Conservation (phyloP, 1,140 invertebrate genomes). For the Vollenhovia emeryi region DNA sequence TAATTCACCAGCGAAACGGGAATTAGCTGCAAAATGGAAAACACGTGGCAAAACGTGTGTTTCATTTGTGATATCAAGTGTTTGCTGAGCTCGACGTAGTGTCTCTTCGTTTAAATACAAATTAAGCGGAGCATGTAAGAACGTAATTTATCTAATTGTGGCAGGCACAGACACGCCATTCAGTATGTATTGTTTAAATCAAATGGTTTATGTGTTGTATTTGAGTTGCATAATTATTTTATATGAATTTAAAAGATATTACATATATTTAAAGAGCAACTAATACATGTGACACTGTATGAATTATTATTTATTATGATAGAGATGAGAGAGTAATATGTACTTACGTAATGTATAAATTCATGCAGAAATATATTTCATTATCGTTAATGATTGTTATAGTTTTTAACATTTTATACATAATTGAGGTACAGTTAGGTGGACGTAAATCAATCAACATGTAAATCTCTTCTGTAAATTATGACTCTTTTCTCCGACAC, state of each 20-base stretch:
- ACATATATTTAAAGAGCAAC: not conserved
- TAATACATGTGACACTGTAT: not conserved
- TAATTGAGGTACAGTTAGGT: not conserved
- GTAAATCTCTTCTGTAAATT: not conserved
- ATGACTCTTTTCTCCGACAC: not conserved
- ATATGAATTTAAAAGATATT: not conserved
- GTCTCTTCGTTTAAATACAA: not conserved
- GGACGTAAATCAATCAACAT: not conserved
- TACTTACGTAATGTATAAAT: not conserved
- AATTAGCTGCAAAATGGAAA: conserved; percentile 3
- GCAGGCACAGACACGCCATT: not conserved
- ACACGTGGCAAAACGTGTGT: not conserved
- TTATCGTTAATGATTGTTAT: not conserved
- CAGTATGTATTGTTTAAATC: not conserved
- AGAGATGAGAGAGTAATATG: too few relatives aligned
- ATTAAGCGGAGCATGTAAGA: not conserved
- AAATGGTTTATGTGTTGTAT: not conserved
- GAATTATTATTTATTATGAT: too few relatives aligned
- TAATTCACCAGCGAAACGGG: not conserved
- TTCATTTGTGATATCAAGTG: conserved; percentile 3
- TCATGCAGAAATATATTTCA: not conserved
- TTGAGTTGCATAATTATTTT: not conserved
- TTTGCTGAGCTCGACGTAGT: not conserved
- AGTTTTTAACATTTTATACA: not conserved
- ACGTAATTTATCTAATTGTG: not conserved